Base-by-base conservation (phyloP, 2,113 vertebrate genomes). In the Atlantisia rogersi region DNA sequence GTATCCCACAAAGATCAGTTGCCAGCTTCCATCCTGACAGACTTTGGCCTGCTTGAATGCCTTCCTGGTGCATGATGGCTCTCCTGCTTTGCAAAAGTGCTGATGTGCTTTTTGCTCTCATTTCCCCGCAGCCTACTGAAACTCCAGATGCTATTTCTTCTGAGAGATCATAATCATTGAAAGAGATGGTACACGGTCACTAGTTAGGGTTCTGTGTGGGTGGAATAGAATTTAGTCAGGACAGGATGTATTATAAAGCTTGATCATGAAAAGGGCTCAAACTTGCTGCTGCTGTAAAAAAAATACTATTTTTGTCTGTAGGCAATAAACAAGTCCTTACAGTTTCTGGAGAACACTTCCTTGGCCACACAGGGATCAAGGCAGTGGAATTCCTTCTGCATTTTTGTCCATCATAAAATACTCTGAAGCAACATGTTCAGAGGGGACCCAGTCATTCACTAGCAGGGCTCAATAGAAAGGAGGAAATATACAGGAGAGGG, bases 1-100 rank as follows among this genome's bases (percentile, higher is more conserved):
- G 18, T 42, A 40, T 89, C 87, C 74, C 90, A 91, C 58, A 46
- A 52, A 48, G 52, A 90, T 60, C 29, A 13, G 52, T 42, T 95
- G 92, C 82, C 82, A 79, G 42, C 25, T 53, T 70, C 46, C 65
- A 44, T 79, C 44, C 56, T 79, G 89, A 83, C 40, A 67, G 80
- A 53, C 22, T 80, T 15, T 62, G 42, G 25, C 58, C 73, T 68
- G 65, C 35, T 28, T 46, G 29, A 63, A 32, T 37, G 65, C 69
- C 69, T 81, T 67, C 56, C 15, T 50, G n/a, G 5, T 31, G 12
- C 29, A 78, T 56, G 40, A 70, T 52, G 56, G 56, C 31, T 70
- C 52, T 79, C 64, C 26, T 17, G 22, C 55, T 89, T 89, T 87
- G 69, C 65, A 67, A 14, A 74, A 14, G 37, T 14, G 37, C 56